Percentiles rank a stretch among this genome's conserved stretches.
Conservation (phyloP, 2,888 invertebrate genomes). For the Hypselothyrea guttata region DNA sequence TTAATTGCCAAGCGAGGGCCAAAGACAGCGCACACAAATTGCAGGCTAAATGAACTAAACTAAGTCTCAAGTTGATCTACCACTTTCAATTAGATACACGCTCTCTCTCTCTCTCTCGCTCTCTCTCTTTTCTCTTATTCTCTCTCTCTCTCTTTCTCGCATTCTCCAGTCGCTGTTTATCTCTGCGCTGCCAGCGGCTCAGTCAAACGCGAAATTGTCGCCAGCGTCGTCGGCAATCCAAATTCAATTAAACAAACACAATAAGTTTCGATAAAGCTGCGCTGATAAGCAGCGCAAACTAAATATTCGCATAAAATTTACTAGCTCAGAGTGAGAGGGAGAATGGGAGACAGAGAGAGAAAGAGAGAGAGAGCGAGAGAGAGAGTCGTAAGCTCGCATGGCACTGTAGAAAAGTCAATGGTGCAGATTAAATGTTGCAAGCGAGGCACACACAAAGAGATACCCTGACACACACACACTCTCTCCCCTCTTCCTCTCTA, state of each 20-base stretch:
- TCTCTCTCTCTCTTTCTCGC: not conserved
- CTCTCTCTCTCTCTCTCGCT: not conserved
- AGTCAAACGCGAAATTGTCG: conserved; percentile 74
- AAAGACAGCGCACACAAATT: conserved; percentile 31
- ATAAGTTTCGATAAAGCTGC: conserved; percentile 81
- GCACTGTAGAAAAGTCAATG: conserved; percentile 76
- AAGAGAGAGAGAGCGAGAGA: conserved; percentile 4
- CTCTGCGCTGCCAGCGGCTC: conserved; percentile 46
- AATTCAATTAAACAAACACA: conserved; percentile 83
- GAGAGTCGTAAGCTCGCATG: conserved; percentile 18
- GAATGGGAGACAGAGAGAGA: not conserved
- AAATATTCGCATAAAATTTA: conserved; percentile 76
- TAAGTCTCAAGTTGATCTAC: conserved; percentile 69
- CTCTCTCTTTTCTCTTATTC: too few relatives aligned
- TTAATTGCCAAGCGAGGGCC: conserved; percentile 61
- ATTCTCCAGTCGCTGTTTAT: conserved; percentile 39
- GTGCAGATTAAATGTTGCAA: conserved; percentile 76
- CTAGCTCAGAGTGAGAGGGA: conserved; percentile 17
- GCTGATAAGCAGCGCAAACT: conserved; percentile 78
- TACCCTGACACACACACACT: conserved; percentile 1
- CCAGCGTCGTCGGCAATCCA: conserved; percentile 71
- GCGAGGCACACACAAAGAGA: conserved; percentile 19
- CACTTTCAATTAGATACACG: conserved; percentile 70
- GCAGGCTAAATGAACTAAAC: conserved; percentile 70
- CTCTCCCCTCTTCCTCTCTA: conserved; percentile 4